A percentile compares a stretch with the other conserved stretches of the same genome.
These are phyloP conservation scores for Parnassius mnemosyne DNA, from an alignment of 2,888 invertebrate species.

Conservation along the genomic window DNA sequence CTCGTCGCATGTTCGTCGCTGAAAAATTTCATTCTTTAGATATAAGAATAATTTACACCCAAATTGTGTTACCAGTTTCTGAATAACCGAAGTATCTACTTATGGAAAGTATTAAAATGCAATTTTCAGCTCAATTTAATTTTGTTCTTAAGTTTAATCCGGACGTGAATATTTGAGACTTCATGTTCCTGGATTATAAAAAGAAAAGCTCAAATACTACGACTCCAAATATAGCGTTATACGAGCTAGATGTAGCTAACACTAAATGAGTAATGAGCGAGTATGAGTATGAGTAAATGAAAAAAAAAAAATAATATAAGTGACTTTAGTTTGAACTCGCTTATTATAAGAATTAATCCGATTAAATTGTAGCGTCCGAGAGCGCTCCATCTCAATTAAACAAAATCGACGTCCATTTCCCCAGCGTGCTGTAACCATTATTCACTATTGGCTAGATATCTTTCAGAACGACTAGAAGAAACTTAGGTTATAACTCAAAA, in stretches of 20 bases:
- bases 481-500: too few species aligned
- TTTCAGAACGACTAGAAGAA: neutral
- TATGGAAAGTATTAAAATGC: slow-evolving; percentile 2
- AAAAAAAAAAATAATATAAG: too few species aligned
- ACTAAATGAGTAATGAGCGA: too few species aligned
- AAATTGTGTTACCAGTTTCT: slow-evolving; percentile 30
- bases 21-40: slow-evolving; percentile 30
- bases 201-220: too few species aligned
- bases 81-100: slow-evolving; percentile 9
- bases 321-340: neutral
- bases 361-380: slow-evolving; percentile 24
- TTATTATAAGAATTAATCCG: slow-evolving; percentile 16
- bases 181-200: too few species aligned
- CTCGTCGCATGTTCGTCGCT: slow-evolving; percentile 28
- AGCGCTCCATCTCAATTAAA: slow-evolving; percentile 40
- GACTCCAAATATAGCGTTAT: too few species aligned
- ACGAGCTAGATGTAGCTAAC: too few species aligned
- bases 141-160: too few species aligned
- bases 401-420: slow-evolving; percentile 42
- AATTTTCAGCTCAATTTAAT: too few species aligned
- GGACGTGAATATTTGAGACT: too few species aligned
- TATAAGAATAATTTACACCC: slow-evolving; percentile 25
- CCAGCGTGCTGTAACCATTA: slow-evolving; percentile 34
- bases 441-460: slow-evolving; percentile 31
- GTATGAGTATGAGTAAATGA: too few species aligned